Conservation (phyloP, 1,140 invertebrate genomes). For the Drosophila virilis region DNA sequence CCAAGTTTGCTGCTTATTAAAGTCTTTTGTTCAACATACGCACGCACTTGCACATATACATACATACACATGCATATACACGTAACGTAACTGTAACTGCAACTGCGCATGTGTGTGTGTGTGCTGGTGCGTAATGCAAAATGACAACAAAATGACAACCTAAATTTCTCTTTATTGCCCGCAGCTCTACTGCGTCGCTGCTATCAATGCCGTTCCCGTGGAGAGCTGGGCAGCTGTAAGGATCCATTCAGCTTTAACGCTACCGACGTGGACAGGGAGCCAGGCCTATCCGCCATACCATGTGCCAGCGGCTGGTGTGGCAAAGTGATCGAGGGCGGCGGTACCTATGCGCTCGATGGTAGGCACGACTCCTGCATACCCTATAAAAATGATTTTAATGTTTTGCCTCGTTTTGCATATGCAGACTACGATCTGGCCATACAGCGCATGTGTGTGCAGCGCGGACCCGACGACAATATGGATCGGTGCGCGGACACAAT, state of each 20-base stretch:
- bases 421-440: conserved; percentile 94
- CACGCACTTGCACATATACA: conserved; percentile 4
- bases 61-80: background rate
- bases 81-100: conserved; percentile 1
- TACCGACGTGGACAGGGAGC: conserved; percentile 88
- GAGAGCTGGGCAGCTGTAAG: conserved; percentile 94
- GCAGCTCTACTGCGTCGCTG: conserved; percentile 88
- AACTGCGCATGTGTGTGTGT: conserved; percentile 21
- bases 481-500: conserved; percentile 94
- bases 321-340: conserved; percentile 93
- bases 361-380: conserved; percentile 34
- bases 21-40: conserved; percentile 44
- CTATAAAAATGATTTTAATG: conserved; percentile 1
- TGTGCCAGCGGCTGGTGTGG: conserved; percentile 97
- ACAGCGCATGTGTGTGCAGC: conserved; percentile 93
- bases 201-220: conserved; percentile 93
- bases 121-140: conserved; percentile 36
- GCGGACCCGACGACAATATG: conserved; percentile 93
- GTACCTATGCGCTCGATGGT: conserved; percentile 88
- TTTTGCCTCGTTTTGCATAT: conserved; percentile 52
- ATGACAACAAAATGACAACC: background rate
- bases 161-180: conserved; percentile 1
- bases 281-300: conserved; percentile 90
- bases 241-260: conserved; percentile 93
- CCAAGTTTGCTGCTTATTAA: conserved; percentile 38